A percentile compares a stretch with the other conserved stretches of the same genome.
Evolutionary conservation across 2,888 invertebrate species (phyloP).

Genomic region (Drosophila acutilabella): DNA sequence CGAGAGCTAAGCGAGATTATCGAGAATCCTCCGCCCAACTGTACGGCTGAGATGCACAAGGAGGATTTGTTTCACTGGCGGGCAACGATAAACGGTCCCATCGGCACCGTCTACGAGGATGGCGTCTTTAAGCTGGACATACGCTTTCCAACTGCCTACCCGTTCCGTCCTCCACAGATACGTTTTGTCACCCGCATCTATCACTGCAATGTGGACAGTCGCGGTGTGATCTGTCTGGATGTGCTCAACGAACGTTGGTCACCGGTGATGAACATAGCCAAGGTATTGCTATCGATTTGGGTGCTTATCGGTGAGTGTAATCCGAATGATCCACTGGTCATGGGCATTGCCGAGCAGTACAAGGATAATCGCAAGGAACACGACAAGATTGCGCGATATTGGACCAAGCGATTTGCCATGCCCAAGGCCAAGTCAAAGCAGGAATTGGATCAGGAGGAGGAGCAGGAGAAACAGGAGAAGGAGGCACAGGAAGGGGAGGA

Average conservation of each 20-base stretch:
- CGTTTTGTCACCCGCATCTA: constrained; percentile 69
- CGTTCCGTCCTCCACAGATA: constrained; percentile 65
- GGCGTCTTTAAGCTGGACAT: constrained; percentile 64
- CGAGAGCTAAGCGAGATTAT: constrained; percentile 59
- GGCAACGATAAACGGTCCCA: constrained; percentile 57
- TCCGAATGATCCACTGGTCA: constrained; percentile 68
- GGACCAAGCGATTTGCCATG: constrained; percentile 68
- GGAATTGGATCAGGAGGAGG: not conserved
- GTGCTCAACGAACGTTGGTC: constrained; percentile 73
- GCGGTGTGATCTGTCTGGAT: constrained; percentile 67
- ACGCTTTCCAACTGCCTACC: constrained; percentile 59
- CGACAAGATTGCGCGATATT: constrained; percentile 62
- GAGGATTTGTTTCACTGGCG: constrained; percentile 61
- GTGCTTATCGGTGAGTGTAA: constrained; percentile 69
- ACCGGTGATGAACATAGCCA: constrained; percentile 67
- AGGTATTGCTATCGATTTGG: constrained; percentile 65
- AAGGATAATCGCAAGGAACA: constrained; percentile 66
- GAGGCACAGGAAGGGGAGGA: not conserved
- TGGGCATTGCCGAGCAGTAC: constrained; percentile 68
- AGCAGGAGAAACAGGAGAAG: not conserved
- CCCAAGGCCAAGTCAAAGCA: constrained; percentile 28
- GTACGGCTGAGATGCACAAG: constrained; percentile 51
- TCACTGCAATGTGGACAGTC: constrained; percentile 72
- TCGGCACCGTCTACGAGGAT: constrained; percentile 60
- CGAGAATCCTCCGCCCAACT: constrained; percentile 69